Conservation (phyloP, 2,888 invertebrate genomes). For the Dorcus hopei region DNA sequence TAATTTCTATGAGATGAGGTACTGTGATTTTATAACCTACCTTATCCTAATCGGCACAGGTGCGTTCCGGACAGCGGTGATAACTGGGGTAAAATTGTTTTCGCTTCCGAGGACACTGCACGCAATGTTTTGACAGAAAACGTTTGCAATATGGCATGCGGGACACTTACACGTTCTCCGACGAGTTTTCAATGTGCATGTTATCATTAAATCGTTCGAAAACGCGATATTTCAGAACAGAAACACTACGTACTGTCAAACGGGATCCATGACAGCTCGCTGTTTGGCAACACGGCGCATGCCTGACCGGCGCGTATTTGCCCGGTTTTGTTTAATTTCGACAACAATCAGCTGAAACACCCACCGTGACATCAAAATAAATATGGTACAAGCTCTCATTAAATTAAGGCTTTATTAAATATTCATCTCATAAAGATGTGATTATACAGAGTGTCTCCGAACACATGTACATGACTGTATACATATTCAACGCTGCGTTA, state of each 20-base stretch:
- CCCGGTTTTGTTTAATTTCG: not conserved
- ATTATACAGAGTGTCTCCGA: no score
- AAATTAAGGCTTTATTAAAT: no score
- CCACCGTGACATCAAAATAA: no score
- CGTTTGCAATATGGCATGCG: slow-evolving; percentile 25
- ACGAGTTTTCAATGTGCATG: slow-evolving; percentile 34
- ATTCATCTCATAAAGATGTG: no score
- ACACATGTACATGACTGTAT: no score
- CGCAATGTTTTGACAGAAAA: slow-evolving; percentile 33
- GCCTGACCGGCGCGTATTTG: slow-evolving; percentile 22
- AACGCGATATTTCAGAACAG: slow-evolving; percentile 44
- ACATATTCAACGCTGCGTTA: no score
- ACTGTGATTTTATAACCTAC: slow-evolving; percentile 20
- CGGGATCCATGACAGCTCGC: slow-evolving; percentile 47
- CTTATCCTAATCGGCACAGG: slow-evolving; percentile 26
- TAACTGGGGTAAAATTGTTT: slow-evolving; percentile 20
- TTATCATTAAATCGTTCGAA: slow-evolving; percentile 41
- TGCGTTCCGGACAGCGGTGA: slow-evolving; percentile 11
- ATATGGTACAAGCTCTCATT: no score
- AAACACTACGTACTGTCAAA: slow-evolving; percentile 47
- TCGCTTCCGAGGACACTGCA: slow-evolving; percentile 16
- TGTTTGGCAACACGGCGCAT: slow-evolving; percentile 31
- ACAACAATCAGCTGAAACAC: not conserved
- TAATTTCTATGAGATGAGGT: no score
- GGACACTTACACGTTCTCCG: slow-evolving; percentile 36